A percentile compares a stretch with the other conserved stretches of the same genome.
Conservation (phyloP, 2,888 invertebrate genomes). For the Graphium colonna region DNA sequence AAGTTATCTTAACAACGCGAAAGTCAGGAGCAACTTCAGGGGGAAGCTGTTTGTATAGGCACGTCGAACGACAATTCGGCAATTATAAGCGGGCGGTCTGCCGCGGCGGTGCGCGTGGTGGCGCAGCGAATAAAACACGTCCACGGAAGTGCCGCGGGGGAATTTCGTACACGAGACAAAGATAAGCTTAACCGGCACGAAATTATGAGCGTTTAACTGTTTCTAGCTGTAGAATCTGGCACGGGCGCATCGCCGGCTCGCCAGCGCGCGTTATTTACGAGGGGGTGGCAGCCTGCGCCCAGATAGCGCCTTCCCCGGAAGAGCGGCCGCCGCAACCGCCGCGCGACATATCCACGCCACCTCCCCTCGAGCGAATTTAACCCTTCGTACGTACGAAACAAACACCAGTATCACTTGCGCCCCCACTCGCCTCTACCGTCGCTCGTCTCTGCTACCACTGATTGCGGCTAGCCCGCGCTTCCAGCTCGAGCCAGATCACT, state of each 20-base stretch:
- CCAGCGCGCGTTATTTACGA: conserved; percentile 79
- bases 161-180: conserved; percentile 78
- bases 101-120: conserved; percentile 63
- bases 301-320: conserved; percentile 78
- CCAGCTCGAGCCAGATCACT: conserved; percentile 41
- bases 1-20: conserved; percentile 73
- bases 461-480: conserved; percentile 64
- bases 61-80: conserved; percentile 78
- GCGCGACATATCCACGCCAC: conserved; percentile 36
- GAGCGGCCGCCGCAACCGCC: conserved; percentile 54
- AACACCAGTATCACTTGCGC: conserved; percentile 30
- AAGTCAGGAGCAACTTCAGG: conserved; percentile 65
- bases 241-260: conserved; percentile 79
- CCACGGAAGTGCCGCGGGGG: conserved; percentile 64
- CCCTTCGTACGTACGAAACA: conserved; percentile 37
- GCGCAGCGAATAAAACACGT: conserved; percentile 77
- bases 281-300: conserved; percentile 67
- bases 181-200: conserved; percentile 80
- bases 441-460: conserved; percentile 69
- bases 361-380: conserved; percentile 34
- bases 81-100: conserved; percentile 77
- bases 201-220: conserved; percentile 81
- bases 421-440: conserved; percentile 42
- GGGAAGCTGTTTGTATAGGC: conserved; percentile 70
- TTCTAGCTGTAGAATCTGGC: conserved; percentile 80